A percentile compares a stretch with the other conserved stretches of the same genome.
Conservation (phyloP, 2,888 invertebrate species). For the Tyria jacobaeae region DNA sequence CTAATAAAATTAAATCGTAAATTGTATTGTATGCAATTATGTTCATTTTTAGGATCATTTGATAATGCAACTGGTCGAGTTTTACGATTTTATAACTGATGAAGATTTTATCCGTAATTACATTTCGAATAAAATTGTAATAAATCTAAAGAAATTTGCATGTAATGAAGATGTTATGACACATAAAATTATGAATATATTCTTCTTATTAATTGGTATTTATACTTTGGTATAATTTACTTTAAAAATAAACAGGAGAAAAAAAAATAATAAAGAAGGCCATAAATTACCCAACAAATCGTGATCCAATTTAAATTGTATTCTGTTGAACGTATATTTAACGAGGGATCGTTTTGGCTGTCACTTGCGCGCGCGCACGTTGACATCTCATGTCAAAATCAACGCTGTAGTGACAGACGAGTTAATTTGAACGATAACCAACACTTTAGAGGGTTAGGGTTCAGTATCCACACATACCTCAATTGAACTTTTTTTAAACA, state of each 20-base stretch:
- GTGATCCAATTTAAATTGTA: slow-evolving; percentile 71
- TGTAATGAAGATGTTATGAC: slow-evolving; percentile 10
- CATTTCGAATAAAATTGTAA: slow-evolving; percentile 10
- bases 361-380: slow-evolving; percentile 64
- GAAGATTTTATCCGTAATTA: slow-evolving; percentile 15
- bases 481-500: too few relatives aligned
- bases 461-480: slow-evolving; percentile 31
- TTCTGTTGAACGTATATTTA: slow-evolving; percentile 43
- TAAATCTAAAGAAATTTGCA: slow-evolving; percentile 14
- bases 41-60: slow-evolving; percentile 12
- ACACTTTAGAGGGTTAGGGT: slow-evolving; percentile 57
- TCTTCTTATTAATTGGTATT: slow-evolving; percentile 12
- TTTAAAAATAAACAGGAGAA: background rate
- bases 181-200: background rate
- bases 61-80: slow-evolving; percentile 10
- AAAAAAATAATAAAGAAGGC: slow-evolving; percentile 8
- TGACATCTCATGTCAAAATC: slow-evolving; percentile 78
- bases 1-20: slow-evolving; percentile 29
- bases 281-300: slow-evolving; percentile 46
- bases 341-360: slow-evolving; percentile 61
- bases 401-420: slow-evolving; percentile 76
- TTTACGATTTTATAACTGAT: slow-evolving; percentile 17
- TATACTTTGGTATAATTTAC: background rate
- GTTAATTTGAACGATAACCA: slow-evolving; percentile 73
- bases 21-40: slow-evolving; percentile 13